Percentiles rank a stretch among this genome's conserved stretches.
phyloP scores from a whole-genome alignment of 2,888 invertebrate genomes.

The Oligia fasciuncula region DNA sequence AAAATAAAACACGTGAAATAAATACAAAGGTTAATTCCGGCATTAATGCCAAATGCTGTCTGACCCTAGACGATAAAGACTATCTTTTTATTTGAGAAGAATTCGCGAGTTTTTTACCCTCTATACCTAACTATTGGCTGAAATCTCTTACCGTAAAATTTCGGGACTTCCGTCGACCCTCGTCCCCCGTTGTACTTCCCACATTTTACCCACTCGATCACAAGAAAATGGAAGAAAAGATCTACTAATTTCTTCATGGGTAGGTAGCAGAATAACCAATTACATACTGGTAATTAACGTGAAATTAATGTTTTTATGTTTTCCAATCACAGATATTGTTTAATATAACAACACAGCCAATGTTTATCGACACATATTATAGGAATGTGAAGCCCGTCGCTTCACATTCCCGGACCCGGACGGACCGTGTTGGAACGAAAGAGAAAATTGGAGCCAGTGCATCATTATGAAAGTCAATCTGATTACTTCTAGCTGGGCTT shows the following conservation, averaged over 20 bases:
- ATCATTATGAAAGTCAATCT: background rate
- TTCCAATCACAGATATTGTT: slow-evolving; percentile 24
- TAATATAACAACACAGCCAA: background rate
- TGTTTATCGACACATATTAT: slow-evolving; percentile 4
- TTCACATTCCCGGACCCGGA: too few species aligned
- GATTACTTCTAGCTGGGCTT: background rate
- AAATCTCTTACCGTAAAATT: background rate
- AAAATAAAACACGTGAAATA: background rate
- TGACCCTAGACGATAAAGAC: background rate
- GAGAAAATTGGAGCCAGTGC: background rate
- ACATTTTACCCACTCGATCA: slow-evolving; percentile 10
- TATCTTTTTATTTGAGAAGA: background rate
- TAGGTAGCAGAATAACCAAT: background rate
- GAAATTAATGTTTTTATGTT: slow-evolving; percentile 28
- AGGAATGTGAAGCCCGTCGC: slow-evolving; percentile 17
- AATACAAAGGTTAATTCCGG: background rate
- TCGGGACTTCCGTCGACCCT: too few species aligned
- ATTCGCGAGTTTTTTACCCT: background rate
- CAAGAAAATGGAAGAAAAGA: background rate
- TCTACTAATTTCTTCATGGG: background rate
- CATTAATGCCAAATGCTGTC: background rate
- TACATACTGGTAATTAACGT: slow-evolving; percentile 19
- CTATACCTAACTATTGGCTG: background rate
- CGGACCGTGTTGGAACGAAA: background rate
- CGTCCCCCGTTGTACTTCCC: background rate